Conservation (phyloP, 2,888 invertebrate genomes). For the Dryomyza anilis region DNA sequence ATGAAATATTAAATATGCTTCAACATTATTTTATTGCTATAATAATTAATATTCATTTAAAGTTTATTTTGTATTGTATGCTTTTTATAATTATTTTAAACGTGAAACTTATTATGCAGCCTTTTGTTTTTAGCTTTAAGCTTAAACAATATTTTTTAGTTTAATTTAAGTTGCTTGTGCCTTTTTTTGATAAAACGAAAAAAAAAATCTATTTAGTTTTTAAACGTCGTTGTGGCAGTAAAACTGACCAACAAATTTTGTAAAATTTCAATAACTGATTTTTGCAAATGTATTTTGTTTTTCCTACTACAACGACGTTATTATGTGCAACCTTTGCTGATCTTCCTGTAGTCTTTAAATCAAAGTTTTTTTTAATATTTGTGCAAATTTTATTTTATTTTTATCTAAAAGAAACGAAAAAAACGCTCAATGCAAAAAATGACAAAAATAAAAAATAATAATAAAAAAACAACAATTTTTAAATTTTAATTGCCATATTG, state of each 20-base stretch:
- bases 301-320: too few species aligned
- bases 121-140: slow-evolving; percentile 31
- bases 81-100: too few species aligned
- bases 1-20: neutral
- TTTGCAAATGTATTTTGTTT: too few species aligned
- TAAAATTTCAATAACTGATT: too few species aligned
- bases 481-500: slow-evolving; percentile 3
- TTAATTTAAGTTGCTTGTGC: neutral
- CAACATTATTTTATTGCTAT: neutral
- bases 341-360: slow-evolving; percentile 38
- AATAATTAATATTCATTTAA: neutral
- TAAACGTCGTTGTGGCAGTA: slow-evolving; percentile 16
- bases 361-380: slow-evolving; percentile 10
- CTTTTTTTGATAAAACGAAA: too few species aligned
- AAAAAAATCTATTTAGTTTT: slow-evolving; percentile 10
- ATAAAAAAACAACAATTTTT: neutral
- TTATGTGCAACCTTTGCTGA: slow-evolving; percentile 38
- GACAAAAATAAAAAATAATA: neutral
- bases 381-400: slow-evolving; percentile 8
- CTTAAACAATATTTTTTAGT: slow-evolving; percentile 9
- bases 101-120: slow-evolving; percentile 3
- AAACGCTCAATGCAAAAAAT: neutral
- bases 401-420: neutral
- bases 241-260: slow-evolving; percentile 2
- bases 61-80: slow-evolving; percentile 23